phyloP scores from a whole-genome alignment of 2,113 vertebrate genomes.

The Ariopsis seemanni region DNA sequence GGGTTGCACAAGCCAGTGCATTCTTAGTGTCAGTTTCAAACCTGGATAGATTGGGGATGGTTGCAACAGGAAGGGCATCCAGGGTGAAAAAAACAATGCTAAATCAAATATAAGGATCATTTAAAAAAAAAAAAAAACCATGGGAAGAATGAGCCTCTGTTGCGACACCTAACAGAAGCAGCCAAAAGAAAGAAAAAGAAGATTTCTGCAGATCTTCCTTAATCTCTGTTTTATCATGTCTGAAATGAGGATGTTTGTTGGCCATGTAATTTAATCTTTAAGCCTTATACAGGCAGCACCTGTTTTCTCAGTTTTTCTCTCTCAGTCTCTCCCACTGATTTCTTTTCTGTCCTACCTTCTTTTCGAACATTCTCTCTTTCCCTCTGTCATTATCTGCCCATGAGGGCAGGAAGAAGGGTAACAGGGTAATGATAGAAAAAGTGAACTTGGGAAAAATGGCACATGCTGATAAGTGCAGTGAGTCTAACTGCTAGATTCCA shows the following conservation, averaged over 20 bases:
- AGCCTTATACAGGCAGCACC: neutral
- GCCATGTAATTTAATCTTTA: conserved; percentile 1
- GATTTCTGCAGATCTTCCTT: neutral
- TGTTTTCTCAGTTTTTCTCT: neutral
- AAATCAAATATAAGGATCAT: no score
- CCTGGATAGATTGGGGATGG: no score
- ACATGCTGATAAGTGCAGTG: conserved; percentile 43
- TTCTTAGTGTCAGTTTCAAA: no score
- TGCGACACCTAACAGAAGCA: no score
- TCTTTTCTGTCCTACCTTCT: conserved; percentile 9
- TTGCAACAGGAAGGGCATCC: no score
- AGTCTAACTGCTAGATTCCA: conserved; percentile 48
- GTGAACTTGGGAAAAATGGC: conserved; percentile 41
- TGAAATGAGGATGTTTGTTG: neutral
- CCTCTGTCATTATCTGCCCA: conserved; percentile 35
- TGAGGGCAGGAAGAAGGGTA: neutral
- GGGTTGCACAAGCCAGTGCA: no score
- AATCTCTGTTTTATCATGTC: neutral
- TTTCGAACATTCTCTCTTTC: conserved; percentile 14
- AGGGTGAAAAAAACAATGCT: no score
- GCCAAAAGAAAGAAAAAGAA: no score
- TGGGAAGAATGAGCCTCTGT: no score
- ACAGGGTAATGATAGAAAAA: conserved; percentile 20
- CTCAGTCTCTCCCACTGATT: neutral
- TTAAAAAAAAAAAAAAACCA: no score